A percentile compares a stretch with the other conserved stretches of the same genome.
phyloP scores from a whole-genome alignment of 2,113 vertebrate genomes.

The Pontoporia blainvillei region DNA sequence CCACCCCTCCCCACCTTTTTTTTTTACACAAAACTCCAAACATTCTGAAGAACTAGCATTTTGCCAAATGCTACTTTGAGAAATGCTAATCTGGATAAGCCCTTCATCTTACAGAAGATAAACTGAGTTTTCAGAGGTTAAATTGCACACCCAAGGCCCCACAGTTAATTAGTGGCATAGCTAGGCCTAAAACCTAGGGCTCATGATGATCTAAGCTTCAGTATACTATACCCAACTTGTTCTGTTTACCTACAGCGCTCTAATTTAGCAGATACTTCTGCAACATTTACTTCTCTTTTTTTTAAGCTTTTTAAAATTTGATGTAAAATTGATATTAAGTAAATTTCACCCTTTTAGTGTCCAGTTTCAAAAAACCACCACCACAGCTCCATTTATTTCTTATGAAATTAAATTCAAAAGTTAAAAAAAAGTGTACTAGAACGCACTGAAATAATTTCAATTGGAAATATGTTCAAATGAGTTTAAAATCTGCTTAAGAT shows the following conservation, averaged over 20 bases:
- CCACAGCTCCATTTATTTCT: background rate
- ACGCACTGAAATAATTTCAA: background rate
- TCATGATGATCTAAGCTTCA: background rate
- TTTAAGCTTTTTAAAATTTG: background rate
- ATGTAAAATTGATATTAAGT: background rate
- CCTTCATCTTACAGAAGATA: background rate
- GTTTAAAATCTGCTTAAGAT: slow-evolving; percentile 8
- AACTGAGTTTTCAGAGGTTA: background rate
- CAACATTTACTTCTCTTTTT: background rate
- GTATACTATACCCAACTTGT: background rate
- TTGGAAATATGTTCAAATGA: background rate
- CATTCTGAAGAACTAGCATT: background rate
- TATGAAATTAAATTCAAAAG: background rate
- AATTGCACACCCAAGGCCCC: background rate
- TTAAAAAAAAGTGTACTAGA: background rate
- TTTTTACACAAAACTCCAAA: background rate
- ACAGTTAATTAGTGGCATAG: background rate
- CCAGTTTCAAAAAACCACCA: background rate
- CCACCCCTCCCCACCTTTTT: rapidly evolving
- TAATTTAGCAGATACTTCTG: background rate
- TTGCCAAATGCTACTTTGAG: background rate
- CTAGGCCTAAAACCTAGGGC: background rate
- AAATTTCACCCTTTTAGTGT: background rate
- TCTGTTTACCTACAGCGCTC: background rate
- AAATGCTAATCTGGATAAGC: background rate